These are phyloP conservation scores for Xerus inauris DNA, from an alignment of 2,113 vertebrate genomes.

Conservation along the genomic window DNA sequence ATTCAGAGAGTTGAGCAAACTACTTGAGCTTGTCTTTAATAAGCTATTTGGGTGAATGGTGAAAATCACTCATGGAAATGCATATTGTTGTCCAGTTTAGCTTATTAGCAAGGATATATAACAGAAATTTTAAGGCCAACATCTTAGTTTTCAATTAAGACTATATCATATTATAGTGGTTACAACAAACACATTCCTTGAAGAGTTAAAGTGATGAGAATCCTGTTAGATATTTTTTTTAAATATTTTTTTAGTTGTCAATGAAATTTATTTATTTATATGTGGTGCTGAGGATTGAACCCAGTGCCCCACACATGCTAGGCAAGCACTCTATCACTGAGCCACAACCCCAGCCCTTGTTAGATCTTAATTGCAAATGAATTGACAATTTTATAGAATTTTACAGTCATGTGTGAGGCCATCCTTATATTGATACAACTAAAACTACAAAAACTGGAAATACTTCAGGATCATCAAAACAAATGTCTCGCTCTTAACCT, in stretches of 20 bases:
- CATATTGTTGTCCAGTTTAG: neutral
- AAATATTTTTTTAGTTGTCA: no score
- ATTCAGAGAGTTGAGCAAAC: neutral
- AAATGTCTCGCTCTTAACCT: neutral
- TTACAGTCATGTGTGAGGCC: neutral
- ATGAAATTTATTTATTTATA: no score
- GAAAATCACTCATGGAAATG: neutral
- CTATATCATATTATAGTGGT: neutral
- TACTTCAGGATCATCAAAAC: neutral
- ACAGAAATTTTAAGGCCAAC: neutral
- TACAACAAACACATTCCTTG: neutral
- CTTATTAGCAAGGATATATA: neutral
- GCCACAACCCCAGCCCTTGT: no score
- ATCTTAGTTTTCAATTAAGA: neutral
- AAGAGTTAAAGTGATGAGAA: neutral
- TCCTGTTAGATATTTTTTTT: neutral
- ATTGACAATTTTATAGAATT: neutral
- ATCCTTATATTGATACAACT: neutral
- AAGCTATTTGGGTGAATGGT: neutral
- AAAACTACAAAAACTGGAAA: neutral
- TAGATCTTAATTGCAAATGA: neutral
- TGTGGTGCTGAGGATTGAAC: no score
- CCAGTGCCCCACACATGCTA: no score
- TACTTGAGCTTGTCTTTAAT: neutral
- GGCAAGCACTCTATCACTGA: no score